phyloP scores from a whole-genome alignment of 2,888 invertebrate genomes.

The Gymnocheta viridis region DNA sequence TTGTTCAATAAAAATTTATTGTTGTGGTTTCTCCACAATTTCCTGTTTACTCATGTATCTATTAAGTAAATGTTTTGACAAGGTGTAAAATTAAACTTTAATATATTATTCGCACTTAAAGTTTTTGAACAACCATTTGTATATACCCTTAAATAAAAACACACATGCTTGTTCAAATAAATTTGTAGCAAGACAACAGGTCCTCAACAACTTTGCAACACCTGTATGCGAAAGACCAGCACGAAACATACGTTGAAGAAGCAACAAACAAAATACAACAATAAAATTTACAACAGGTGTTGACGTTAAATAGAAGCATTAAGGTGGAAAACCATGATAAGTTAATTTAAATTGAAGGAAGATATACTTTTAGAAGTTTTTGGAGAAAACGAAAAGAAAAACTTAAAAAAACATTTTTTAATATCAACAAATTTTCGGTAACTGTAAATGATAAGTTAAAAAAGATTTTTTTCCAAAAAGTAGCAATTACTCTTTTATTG shows the following conservation, averaged over 20 bases:
- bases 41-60: conserved; percentile 36
- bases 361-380: not conserved
- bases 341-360: conserved; percentile 13
- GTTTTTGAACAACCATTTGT: not conserved
- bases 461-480: too few species aligned
- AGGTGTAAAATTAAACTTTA: conserved; percentile 19
- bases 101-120: not conserved
- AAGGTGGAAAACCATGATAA: conserved; percentile 20
- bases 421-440: too few species aligned
- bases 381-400: not conserved
- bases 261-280: not conserved
- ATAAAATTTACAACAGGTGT: conserved; percentile 14
- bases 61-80: conserved; percentile 18
- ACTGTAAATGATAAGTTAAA: too few species aligned
- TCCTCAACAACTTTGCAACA: conserved; percentile 8
- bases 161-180: not conserved
- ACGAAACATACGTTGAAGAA: conserved; percentile 2
- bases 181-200: not conserved
- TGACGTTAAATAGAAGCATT: conserved; percentile 32
- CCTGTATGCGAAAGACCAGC: not conserved
- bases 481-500: too few species aligned
- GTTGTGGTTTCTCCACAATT: not conserved
- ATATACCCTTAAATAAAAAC: not conserved
- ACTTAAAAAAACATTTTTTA: too few species aligned
- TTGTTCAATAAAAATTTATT: not conserved